Evolutionary conservation across 2,888 invertebrate species (phyloP).

Genomic region (Drosophila meridionalis): DNA sequence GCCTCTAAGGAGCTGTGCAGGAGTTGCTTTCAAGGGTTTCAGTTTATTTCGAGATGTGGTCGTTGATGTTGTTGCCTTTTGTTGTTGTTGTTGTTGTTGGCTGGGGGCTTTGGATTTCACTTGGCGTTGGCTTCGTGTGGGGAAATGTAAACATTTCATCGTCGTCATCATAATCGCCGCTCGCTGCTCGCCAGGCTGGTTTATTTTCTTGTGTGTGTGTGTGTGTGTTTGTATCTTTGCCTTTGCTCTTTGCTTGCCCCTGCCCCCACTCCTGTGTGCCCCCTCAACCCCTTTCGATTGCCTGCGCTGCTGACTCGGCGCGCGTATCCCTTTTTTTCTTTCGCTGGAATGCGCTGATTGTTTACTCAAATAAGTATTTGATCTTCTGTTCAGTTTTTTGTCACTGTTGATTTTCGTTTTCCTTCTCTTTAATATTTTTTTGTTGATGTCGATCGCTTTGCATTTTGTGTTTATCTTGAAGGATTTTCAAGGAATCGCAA

Average conservation of each 20-base stretch:
- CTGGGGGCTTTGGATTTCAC: conserved; percentile 75
- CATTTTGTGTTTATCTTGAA: conserved; percentile 57
- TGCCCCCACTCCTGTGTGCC: conserved; percentile 8
- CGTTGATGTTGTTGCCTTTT: neutral
- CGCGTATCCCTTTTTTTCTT: conserved; percentile 72
- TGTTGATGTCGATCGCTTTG: conserved; percentile 5
- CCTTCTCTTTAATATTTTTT: neutral
- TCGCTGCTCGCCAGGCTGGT: conserved; percentile 39
- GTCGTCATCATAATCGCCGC: conserved; percentile 69
- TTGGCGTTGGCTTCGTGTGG: conserved; percentile 68
- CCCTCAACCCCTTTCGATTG: neutral
- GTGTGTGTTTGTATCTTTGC: conserved; percentile 24
- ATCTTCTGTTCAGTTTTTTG: conserved; percentile 61
- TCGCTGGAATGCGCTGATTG: conserved; percentile 69
- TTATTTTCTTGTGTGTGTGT: conserved; percentile 24
- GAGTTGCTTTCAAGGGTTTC: conserved; percentile 73
- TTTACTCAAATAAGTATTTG: conserved; percentile 77
- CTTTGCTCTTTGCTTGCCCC: conserved; percentile 16
- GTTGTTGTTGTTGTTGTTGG: conserved; percentile 22
- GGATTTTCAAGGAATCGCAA: conserved; percentile 72
- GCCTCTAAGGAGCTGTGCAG: conserved; percentile 60
- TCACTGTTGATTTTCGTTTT: conserved; percentile 41
- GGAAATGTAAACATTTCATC: conserved; percentile 78
- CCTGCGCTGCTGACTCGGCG: conserved; percentile 39
- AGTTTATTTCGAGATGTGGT: conserved; percentile 47